phyloP scores from a whole-genome alignment of 2,888 invertebrate species.

The Apotomis capreana region DNA sequence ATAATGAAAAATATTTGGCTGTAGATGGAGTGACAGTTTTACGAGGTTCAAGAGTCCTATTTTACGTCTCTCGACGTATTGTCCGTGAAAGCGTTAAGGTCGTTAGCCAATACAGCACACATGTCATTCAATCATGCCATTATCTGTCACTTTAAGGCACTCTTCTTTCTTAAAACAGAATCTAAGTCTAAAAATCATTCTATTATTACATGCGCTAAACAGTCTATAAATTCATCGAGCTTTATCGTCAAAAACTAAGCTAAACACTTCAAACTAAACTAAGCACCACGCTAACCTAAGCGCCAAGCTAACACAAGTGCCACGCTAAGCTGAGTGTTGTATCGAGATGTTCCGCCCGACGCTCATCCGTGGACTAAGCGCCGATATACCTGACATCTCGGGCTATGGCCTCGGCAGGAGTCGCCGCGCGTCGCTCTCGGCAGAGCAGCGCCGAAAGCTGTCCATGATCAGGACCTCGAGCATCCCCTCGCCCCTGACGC shows the following conservation, averaged over 20 bases:
- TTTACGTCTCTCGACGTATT: no score
- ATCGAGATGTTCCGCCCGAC: constrained; percentile 71
- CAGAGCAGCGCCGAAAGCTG: constrained; percentile 75
- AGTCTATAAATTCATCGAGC: neutral
- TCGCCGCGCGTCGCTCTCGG: constrained; percentile 75
- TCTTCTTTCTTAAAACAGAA: no score
- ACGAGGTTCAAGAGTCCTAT: no score
- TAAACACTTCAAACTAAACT: constrained; percentile 2
- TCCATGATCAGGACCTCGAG: constrained; percentile 71
- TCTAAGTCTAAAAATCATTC: no score
- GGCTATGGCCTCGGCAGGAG: constrained; percentile 75
- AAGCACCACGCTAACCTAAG: constrained; percentile 22
- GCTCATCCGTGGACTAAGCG: constrained; percentile 67
- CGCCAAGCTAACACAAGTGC: neutral
- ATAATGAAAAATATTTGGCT: no score
- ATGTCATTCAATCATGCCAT: neutral
- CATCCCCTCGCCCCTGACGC: constrained; percentile 71
- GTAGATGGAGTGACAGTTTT: no score
- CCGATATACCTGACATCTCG: constrained; percentile 68
- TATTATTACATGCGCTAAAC: no score
- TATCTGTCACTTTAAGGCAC: neutral
- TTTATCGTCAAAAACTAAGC: neutral
- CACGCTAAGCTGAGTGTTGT: neutral
- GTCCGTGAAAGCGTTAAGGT: no score
- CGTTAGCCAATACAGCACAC: no score